Evolutionary conservation across 2,113 vertebrate species (phyloP), one percentile per base, ranked within the genome.

Genomic region (Corapipo altera): DNA sequence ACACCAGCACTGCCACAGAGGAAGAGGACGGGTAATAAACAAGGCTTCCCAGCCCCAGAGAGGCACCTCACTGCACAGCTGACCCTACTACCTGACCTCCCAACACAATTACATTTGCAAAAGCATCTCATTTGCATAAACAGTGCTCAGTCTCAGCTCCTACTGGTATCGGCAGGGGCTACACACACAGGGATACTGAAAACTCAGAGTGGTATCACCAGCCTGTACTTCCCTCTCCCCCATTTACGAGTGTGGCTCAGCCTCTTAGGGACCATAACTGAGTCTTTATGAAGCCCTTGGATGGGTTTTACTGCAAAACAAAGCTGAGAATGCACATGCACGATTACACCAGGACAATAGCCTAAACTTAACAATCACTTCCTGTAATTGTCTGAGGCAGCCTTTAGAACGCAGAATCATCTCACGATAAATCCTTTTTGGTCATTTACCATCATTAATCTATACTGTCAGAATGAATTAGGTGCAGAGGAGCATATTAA

Each of bases 301-400:
- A 93, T 92, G 57, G 64, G 59, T 77, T 95, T 94, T 93, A 83
- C 71, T 88, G 54, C 72, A 94, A 89, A 95, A 91, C 88, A 93
- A 84, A 57, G 62, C 88, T 75, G 92, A 61, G 83, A 95, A 91
- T 70, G 81, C 91, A 85, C 86, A 93, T 5, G 66, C 88, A 88
- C 30, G 19, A 96, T 97, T 95, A 91, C 71, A 58, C 43, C 41
- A 21, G 85, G 88, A 97, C 94, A 95, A 90, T 83, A 71, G 90
- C 70, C 67, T 70, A 44, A 75, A 84, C 81, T 89, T 94, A 94
- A 95, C 92, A 97, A 97, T 92, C 41, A 1, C 95, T 97, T 97
- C 96, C 97, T 96, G 90, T 23, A 94, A 97, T 97, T 97, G 96
- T 97, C 71, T 35, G 41, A 79, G 61, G 78, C 90, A 59, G 90